Conservation (phyloP, 2,797 vertebrate genomes). For the Eospalax fontanierii region DNA sequence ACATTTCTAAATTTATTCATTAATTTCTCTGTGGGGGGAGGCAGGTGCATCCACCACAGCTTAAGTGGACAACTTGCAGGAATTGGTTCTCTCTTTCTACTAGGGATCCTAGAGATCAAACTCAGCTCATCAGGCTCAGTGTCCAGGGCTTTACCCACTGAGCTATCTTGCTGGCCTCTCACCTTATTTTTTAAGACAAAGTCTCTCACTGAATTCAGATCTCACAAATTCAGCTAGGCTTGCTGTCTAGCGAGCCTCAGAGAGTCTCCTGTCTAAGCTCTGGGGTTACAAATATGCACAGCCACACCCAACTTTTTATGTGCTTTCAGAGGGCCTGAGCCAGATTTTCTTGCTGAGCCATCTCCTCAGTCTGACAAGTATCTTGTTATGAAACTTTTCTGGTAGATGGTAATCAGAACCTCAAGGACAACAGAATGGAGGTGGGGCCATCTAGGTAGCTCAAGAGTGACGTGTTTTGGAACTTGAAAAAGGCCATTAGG, state of each 20-base stretch:
- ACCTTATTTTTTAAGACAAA: not conserved
- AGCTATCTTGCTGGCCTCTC: not conserved
- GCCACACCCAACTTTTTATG: not conserved
- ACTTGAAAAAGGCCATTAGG: slow-evolving; percentile 21
- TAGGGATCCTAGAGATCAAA: not conserved
- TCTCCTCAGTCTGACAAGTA: too few species aligned
- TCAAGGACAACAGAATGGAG: slow-evolving; percentile 28
- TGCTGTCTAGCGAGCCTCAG: not conserved
- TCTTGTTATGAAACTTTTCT: slow-evolving; percentile 23
- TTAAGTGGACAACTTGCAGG: not conserved
- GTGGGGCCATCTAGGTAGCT: slow-evolving; percentile 1
- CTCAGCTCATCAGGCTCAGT: not conserved
- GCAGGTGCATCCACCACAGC: not conserved
- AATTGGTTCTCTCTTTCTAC: not conserved
- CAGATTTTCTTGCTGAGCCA: too few species aligned
- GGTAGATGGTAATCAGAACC: slow-evolving; percentile 38
- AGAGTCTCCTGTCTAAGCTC: not conserved
- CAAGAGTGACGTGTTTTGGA: not conserved
- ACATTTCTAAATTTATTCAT: not conserved
- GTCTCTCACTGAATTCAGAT: not conserved
- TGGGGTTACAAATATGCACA: not conserved
- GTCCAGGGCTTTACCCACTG: too few species aligned
- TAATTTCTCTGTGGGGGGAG: too few species aligned
- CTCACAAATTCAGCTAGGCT: not conserved
- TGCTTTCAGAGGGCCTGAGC: not conserved